Evolutionary conservation across 2,797 vertebrate species (phyloP), one percentile per base, ranked within the genome.

Genomic region (Spinus olivaceus): DNA sequence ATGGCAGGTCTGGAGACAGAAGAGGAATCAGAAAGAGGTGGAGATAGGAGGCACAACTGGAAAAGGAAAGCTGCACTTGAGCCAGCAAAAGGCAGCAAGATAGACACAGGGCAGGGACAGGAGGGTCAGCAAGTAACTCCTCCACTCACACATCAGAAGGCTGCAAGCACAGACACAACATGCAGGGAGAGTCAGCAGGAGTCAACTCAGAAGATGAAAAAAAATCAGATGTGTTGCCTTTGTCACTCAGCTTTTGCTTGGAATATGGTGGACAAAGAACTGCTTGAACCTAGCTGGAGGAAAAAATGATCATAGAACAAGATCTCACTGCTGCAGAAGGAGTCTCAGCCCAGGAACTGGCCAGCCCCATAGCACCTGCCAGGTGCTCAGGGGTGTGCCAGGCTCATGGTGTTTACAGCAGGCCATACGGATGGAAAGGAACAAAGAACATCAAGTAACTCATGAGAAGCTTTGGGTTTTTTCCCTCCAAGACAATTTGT

Each of bases 381-480:
- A 69, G 72, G 61, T 24, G 39, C 56, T 42, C 72, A 33, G 39
- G 60, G 5, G 9, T 13, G 64, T 85, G 61, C 54, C 74, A 71
- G 50, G 59, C 30, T 89, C 63, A 12, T 12, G 22, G 30, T 3
- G 17, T 30, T 65, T 37, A 28, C 53, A 49, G 44, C 30, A 88
- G 16, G 53, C 49, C 46, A 28, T 4, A 82, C 6, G 46, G 81
- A 94, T 30, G 64, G 80, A 63, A 0, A 53, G 56, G 14, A 63
- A 65, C 14, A 86, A 91, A 92, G 51, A 90, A 65, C 10, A n/a
- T 60, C 76, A 84, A 83, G 86, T 87, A 91, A 95, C 53, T 72
- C 91, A 91, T 46, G 83, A 81, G 91, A 88, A 96, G 84, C 49
- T 91, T 70, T 41, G 71, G 17, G 0, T 92, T 96, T 79, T 92